Base-by-base conservation (phyloP, 2,113 vertebrate species). In the Carassius auratus region DNA sequence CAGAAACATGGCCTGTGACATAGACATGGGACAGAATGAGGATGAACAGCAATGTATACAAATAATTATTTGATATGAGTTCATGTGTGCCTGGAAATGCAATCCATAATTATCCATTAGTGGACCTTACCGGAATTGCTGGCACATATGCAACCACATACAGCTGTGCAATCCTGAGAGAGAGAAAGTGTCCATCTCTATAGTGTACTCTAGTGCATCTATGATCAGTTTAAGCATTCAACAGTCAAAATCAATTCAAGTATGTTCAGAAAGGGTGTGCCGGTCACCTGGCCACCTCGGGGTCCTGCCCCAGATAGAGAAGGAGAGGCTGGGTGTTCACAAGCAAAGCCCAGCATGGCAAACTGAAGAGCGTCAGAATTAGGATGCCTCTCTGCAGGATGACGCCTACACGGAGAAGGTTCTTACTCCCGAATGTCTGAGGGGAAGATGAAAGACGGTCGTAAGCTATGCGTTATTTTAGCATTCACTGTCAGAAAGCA, bases 291-390 rank as follows among this genome's bases (percentile, higher is more conserved):
- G 96, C 91, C 88, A 98, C 96, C 8, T 94, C 92, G 0, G 95
- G 95, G 55, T 96, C 93, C 92, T 99, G 97, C 19, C 86, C 90
- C 90, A 97, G 77, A 64, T 95, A 92, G 30, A 97, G 91, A 64
- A 99, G 92, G 73, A 98, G 90, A 26, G 79, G 80, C 86, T 97
- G 88, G 0, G 97, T 95, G 87, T 99, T 99, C 87, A 99, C 85
- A 84, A 99, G 96, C 74, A 98, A 71, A 0, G 94, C 96, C 96
- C 97, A 98, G 92, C 98, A 99, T 17, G 97, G 98, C 36, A 98
- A 93, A 89, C 96, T 97, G 93, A 94, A 96, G 3, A 99, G 89
- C 52, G 97, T 92, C 69, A 99, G 93, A 85, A 97, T 96, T 76
- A 99, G 90, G 50, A 91, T 71, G 2, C 95, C 93, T 0, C 93